These are phyloP conservation scores for Lasioglossum figueresi DNA, from an alignment of 2,888 invertebrate genomes.

Conservation along the genomic window DNA sequence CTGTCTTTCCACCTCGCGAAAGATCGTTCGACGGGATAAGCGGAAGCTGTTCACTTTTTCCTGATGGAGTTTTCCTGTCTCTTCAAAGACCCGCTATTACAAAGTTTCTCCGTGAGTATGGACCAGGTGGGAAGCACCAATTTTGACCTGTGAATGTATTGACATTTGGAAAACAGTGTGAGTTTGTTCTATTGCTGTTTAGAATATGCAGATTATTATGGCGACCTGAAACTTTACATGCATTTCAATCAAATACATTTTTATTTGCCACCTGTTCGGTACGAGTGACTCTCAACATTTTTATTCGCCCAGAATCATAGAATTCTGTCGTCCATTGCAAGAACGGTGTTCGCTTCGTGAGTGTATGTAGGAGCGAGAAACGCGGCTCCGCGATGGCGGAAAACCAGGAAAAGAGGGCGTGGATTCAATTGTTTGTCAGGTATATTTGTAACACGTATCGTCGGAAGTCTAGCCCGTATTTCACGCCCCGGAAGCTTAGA, in stretches of 20 bases:
- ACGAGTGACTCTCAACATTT: no score
- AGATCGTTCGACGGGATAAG: background rate
- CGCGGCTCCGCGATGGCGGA: background rate
- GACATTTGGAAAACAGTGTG: background rate
- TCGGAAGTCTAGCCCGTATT: background rate
- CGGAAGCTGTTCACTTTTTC: background rate
- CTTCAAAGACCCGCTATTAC: background rate
- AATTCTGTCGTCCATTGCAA: background rate
- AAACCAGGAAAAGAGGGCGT: background rate
- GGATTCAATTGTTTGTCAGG: slow-evolving; percentile 13
- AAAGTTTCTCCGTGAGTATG: background rate
- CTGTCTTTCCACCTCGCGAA: background rate
- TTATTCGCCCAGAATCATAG: background rate
- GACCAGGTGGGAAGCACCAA: background rate
- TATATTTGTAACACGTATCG: background rate
- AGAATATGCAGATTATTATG: no score
- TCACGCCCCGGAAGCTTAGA: background rate
- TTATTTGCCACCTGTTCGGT: no score
- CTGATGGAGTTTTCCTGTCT: background rate
- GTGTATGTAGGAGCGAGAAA: background rate
- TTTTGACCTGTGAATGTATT: background rate
- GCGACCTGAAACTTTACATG: no score
- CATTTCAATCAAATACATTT: no score
- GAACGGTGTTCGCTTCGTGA: background rate
- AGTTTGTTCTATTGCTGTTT: background rate